These are phyloP conservation scores for Drosophila atroscutellata DNA, from an alignment of 2,888 invertebrate species.

Conservation along the genomic window DNA sequence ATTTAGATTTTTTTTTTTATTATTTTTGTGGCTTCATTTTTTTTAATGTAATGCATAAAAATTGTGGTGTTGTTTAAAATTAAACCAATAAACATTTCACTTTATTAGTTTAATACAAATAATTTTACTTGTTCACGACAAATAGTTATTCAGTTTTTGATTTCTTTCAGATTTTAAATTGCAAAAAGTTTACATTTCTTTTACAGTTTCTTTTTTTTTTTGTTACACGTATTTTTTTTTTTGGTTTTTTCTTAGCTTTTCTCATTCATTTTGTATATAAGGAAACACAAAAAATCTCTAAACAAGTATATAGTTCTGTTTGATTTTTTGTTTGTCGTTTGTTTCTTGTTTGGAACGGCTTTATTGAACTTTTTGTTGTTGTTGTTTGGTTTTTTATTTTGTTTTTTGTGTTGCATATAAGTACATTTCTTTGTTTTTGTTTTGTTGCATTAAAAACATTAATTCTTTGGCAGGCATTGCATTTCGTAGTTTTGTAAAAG, in stretches of 20 bases:
- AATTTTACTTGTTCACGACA: slow-evolving; percentile 64
- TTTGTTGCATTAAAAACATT: slow-evolving; percentile 72
- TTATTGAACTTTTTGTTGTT: slow-evolving; percentile 75
- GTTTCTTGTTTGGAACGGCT: slow-evolving; percentile 73
- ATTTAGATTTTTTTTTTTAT: slow-evolving; percentile 61
- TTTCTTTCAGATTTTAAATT: slow-evolving; percentile 53
- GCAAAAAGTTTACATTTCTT: slow-evolving; percentile 63
- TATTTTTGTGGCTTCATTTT: slow-evolving; percentile 47
- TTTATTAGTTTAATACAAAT: slow-evolving; percentile 76
- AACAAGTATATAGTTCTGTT: slow-evolving; percentile 68
- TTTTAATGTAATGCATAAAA: slow-evolving; percentile 74
- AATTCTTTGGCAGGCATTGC: slow-evolving; percentile 83
- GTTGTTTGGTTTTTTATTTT: slow-evolving; percentile 58
- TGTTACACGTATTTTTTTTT: slow-evolving; percentile 43
- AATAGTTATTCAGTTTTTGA: slow-evolving; percentile 51
- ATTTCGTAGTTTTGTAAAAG: slow-evolving; percentile 83
- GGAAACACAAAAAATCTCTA: slow-evolving; percentile 72
- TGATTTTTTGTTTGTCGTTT: slow-evolving; percentile 68
- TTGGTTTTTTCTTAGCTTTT: slow-evolving; percentile 22
- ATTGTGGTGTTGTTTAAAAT: slow-evolving; percentile 68
- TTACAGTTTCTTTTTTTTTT: slow-evolving; percentile 28
- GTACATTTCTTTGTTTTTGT: slow-evolving; percentile 57
- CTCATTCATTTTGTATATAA: slow-evolving; percentile 60
- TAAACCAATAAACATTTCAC: slow-evolving; percentile 75
- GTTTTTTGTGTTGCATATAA: slow-evolving; percentile 58